Evolutionary conservation across 2,113 vertebrate genomes (phyloP).

Genomic region (Gasterosteus nipponicus): DNA sequence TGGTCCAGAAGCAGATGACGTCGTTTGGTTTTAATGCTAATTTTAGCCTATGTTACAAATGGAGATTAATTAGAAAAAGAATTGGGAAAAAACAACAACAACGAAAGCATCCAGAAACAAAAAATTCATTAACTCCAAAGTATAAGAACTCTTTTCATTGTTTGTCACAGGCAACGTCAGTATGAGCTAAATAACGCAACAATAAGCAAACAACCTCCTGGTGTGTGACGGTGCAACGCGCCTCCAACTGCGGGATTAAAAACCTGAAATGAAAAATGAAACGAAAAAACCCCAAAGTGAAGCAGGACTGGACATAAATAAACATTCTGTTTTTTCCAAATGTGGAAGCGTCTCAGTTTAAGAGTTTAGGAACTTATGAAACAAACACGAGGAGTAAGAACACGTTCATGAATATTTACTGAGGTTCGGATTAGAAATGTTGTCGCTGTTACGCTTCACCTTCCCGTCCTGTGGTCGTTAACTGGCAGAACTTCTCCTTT

Average conservation of each 20-base stretch:
- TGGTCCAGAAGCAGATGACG: neutral
- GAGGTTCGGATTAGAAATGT: neutral
- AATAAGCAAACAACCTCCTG: neutral
- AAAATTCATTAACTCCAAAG: slow-evolving; percentile 12
- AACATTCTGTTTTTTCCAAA: neutral
- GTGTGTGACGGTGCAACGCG: slow-evolving; percentile 7
- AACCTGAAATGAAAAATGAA: neutral
- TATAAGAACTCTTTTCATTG: neutral
- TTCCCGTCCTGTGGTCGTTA: no score
- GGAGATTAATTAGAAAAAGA: neutral
- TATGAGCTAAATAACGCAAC: slow-evolving; percentile 19
- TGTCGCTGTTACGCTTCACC: no score
- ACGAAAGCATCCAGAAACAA: neutral
- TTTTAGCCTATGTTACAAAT: neutral
- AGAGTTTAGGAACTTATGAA: neutral
- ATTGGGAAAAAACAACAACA: neutral
- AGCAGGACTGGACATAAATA: slow-evolving; percentile 51
- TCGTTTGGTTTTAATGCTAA: neutral
- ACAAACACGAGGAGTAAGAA: neutral
- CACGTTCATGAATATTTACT: neutral
- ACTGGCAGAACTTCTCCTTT: neutral
- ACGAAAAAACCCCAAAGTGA: slow-evolving; percentile 44
- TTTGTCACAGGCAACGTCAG: slow-evolving; percentile 14
- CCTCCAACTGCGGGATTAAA: slow-evolving; percentile 19
- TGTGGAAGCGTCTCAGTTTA: neutral